Evolutionary conservation across 1,140 invertebrate species (phyloP).

Genomic region (Camponotus vicinus): DNA sequence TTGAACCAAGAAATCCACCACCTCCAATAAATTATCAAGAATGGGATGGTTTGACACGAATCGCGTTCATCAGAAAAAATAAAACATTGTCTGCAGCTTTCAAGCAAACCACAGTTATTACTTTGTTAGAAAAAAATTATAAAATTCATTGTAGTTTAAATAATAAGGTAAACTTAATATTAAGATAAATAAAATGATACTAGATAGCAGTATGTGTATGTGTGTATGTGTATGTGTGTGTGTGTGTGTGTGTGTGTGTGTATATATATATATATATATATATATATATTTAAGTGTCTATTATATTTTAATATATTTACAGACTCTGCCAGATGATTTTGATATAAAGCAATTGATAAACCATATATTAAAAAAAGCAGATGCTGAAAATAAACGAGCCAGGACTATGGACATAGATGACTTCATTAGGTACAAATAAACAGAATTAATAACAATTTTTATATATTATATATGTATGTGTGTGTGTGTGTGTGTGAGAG

Average conservation of each 20-base stretch:
- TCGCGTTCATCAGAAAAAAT: constrained; percentile 98
- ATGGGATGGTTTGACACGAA: constrained; percentile 98
- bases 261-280: constrained; percentile 21
- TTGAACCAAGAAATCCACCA: constrained; percentile 98
- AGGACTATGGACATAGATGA: constrained; percentile 98
- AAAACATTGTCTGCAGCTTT: constrained; percentile 96
- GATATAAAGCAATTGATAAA: constrained; percentile 95
- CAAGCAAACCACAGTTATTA: constrained; percentile 93
- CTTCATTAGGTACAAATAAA: constrained; percentile 90
- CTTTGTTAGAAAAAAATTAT: constrained; percentile 97
- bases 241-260: no score
- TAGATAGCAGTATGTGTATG: no score
- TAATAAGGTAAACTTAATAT: constrained; percentile 90
- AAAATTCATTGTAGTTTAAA: constrained; percentile 94
- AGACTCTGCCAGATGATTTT: constrained; percentile 93
- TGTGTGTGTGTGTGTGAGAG: no score
- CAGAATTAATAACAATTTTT: not conserved
- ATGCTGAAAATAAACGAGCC: constrained; percentile 93
- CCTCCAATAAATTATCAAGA: constrained; percentile 98
- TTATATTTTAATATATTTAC: constrained; percentile 59
- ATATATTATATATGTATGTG: not conserved
- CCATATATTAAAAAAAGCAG: constrained; percentile 89
- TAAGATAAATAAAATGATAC: not conserved
- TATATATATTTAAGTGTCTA: constrained; percentile 38
- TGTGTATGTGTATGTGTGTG: no score